Conservation (phyloP, 2,797 vertebrate genomes). For the Hippopotamyrus pictus region DNA sequence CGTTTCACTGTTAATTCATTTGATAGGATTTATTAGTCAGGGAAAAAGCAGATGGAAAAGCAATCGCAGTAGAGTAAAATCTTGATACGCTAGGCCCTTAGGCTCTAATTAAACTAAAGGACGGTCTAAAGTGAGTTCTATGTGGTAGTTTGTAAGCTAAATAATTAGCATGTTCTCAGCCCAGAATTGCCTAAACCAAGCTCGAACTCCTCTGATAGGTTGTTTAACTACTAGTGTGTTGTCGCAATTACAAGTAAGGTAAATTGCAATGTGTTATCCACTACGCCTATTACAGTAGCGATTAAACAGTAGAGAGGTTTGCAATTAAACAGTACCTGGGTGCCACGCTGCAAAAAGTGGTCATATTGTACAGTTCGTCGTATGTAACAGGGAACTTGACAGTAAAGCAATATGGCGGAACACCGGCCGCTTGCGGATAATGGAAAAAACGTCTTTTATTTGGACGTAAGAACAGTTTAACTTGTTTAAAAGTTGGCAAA, state of each 20-base stretch:
- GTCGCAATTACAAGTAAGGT: not conserved
- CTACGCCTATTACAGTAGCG: not conserved
- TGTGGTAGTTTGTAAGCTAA: not conserved
- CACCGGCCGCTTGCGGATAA: not conserved
- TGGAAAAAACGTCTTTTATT: not conserved
- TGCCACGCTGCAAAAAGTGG: not conserved
- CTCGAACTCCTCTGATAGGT: not conserved
- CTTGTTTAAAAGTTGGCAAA: not conserved
- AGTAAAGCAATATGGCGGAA: not conserved
- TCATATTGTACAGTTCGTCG: not conserved
- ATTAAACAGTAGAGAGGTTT: not conserved
- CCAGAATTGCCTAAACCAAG: not conserved
- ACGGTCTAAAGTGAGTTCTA: not conserved
- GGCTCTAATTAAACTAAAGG: conserved; percentile 1
- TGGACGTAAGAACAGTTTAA: not conserved
- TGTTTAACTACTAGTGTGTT: not conserved
- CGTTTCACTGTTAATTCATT: not conserved
- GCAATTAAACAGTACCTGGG: not conserved
- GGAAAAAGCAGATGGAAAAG: not conserved
- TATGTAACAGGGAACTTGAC: not conserved
- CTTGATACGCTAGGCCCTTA: not conserved
- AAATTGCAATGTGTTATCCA: not conserved
- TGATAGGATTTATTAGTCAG: not conserved
- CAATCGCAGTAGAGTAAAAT: not conserved
- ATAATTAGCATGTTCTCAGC: not conserved